These are phyloP conservation scores for Apotomis betuletana DNA, from an alignment of 2,888 invertebrate species.

Conservation along the genomic window DNA sequence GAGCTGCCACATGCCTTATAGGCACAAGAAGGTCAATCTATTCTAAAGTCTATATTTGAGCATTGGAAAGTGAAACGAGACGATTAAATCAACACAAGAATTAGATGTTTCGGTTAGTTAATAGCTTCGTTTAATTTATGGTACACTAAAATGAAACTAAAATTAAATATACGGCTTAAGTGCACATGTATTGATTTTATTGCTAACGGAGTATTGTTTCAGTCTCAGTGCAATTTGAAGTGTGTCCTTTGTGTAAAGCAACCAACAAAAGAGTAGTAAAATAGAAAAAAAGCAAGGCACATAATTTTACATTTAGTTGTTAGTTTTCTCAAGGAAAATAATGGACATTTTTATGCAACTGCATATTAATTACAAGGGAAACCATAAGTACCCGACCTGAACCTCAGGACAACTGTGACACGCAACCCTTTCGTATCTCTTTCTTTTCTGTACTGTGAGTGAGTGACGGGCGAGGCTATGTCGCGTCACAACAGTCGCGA, in stretches of 20 bases:
- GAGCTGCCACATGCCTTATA: not conserved
- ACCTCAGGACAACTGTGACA: no score
- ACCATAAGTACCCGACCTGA: no score
- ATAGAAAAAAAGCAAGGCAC: not conserved
- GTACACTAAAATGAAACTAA: conserved; percentile 16
- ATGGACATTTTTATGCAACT: not conserved
- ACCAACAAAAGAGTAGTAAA: not conserved
- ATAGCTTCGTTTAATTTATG: conserved; percentile 8
- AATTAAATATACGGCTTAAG: conserved; percentile 1
- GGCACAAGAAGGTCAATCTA: conserved; percentile 23
- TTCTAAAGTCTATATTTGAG: conserved; percentile 1
- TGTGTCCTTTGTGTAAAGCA: not conserved
- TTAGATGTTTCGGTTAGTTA: conserved; percentile 13
- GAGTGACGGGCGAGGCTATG: no score
- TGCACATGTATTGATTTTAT: not conserved
- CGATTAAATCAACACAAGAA: conserved; percentile 3
- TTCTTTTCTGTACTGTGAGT: no score
- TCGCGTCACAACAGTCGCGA: no score
- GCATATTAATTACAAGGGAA: not conserved
- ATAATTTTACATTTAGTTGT: not conserved
- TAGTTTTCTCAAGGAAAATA: not conserved
- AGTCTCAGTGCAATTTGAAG: not conserved
- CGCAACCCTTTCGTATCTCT: no score
- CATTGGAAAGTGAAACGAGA: not conserved
- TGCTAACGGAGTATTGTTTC: conserved; percentile 6